Percentiles rank a stretch among this genome's conserved stretches.
Conservation (phyloP, 2,113 vertebrate genomes). For the Hassar affinis region DNA sequence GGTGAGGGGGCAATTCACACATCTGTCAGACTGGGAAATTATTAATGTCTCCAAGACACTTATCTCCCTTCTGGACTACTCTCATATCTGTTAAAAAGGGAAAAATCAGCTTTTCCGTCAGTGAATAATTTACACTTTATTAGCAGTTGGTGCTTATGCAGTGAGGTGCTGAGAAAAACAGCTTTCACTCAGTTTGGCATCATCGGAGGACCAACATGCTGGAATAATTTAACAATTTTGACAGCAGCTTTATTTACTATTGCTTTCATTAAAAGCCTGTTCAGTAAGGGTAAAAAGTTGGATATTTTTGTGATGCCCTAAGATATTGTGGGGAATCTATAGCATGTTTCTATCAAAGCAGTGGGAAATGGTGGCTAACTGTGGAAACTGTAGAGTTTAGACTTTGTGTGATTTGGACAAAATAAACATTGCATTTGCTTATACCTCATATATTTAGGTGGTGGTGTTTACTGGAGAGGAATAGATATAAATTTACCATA, state of each 20-base stretch:
- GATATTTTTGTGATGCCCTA: constrained; percentile 7
- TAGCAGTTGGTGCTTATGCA: constrained; percentile 48
- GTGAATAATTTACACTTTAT: constrained; percentile 58
- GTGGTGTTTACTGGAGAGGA: not conserved
- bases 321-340: not conserved
- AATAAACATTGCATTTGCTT: not conserved
- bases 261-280: constrained; percentile 26
- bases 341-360: not conserved
- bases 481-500: not conserved
- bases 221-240: constrained; percentile 43
- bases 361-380: not conserved
- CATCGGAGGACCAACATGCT: constrained; percentile 30
- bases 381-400: not conserved
- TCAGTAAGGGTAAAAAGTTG: constrained; percentile 23
- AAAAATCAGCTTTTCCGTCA: constrained; percentile 30
- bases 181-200: constrained; percentile 23
- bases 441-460: not conserved
- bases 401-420: not conserved
- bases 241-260: constrained; percentile 46
- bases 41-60: constrained; percentile 47
- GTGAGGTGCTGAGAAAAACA: constrained; percentile 38
- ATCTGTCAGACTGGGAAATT: constrained; percentile 39
- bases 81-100: constrained; percentile 33
- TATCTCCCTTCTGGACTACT: constrained; percentile 36
- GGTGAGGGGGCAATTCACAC: constrained; percentile 39